Evolutionary conservation across 1,140 invertebrate species (phyloP), one percentile per base, ranked within the genome.

Genomic region (Scylla paramamosain): DNA sequence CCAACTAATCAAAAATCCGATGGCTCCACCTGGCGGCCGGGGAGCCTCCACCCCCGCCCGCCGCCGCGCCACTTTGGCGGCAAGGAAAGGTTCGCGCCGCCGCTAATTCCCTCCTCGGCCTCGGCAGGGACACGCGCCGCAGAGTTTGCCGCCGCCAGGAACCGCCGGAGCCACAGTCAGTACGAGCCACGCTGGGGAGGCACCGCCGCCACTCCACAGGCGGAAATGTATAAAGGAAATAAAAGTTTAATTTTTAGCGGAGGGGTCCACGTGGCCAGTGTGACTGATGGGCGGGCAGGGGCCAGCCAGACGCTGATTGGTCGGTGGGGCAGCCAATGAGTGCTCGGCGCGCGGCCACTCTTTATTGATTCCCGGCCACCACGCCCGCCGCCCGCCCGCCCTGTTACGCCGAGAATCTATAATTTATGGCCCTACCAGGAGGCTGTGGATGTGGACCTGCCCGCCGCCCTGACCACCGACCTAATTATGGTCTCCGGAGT

Each of bases 1-100:
- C 77, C 94, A 95, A 95, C 94, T 95, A 91, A 95, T 95, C 94
- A 95, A 95, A 95, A 95, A 95, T 95, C 94, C 94, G 94, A 95
- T 95, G 94, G 90, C 94, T 92, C 91, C 94, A 95, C 94, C 94
- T 95, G 94, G 39, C 90, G 87, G 93, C 39, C 45, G 52, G 87
- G 67, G 93, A 83, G 87, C 87, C 87, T 77, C 52, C 20, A 93
- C 77, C 77, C 25, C 86, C 77, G 87, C 39, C 93, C 89, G 59
- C 83, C 93, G 90, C 59, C 59, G 45, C 4, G 46, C 20, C 28
- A 77, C 88, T 94, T 94, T 94, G 87, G 93, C 93, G 93, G 93
- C 88, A 4, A 31, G 48, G 28, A 90, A 94, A 94, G 87, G 82
- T 92, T 91, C 94, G 89, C 89, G 82, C 67, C 28, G 32, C 28